Evolutionary conservation across 2,797 vertebrate genomes (phyloP).

Genomic region (Centroberyx gerrardi): DNA sequence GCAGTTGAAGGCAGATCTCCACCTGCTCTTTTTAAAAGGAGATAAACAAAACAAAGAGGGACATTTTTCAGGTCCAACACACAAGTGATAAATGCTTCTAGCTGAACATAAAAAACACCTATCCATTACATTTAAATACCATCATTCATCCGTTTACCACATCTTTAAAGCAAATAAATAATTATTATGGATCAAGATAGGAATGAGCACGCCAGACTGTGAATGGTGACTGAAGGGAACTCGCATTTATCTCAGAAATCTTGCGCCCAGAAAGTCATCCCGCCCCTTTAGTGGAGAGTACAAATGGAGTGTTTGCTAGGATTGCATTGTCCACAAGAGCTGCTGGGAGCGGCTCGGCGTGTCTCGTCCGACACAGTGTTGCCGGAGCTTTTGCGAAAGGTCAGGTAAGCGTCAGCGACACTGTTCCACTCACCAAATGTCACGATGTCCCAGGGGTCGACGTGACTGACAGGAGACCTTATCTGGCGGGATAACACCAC

Average conservation of each 20-base stretch:
- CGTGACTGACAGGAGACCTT: constrained; percentile 76
- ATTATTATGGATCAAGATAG: not conserved
- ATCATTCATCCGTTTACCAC: not conserved
- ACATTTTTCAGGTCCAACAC: constrained; percentile 19
- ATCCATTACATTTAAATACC: constrained; percentile 10
- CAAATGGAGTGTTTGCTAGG: constrained; percentile 29
- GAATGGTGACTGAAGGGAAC: constrained; percentile 21
- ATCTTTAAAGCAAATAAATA: not conserved
- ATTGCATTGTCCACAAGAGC: constrained; percentile 21
- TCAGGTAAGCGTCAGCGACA: constrained; percentile 78
- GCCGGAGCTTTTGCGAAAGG: constrained; percentile 73
- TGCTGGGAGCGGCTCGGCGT: constrained; percentile 22
- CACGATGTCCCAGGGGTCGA: constrained; percentile 78
- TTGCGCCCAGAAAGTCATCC: constrained; percentile 21
- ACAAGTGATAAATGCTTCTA: not conserved
- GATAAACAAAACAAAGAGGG: constrained; percentile 2
- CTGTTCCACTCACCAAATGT: constrained; percentile 82
- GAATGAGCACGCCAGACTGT: constrained; percentile 4
- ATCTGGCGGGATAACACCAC: constrained; percentile 69
- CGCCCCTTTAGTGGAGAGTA: constrained; percentile 16
- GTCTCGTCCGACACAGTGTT: constrained; percentile 23
- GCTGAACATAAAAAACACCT: too few relatives aligned
- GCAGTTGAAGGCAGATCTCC: constrained; percentile 9
- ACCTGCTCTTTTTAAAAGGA: not conserved
- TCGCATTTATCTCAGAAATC: not conserved